Conservation (phyloP, 2,113 vertebrate species). For the Calidris pugnax region DNA sequence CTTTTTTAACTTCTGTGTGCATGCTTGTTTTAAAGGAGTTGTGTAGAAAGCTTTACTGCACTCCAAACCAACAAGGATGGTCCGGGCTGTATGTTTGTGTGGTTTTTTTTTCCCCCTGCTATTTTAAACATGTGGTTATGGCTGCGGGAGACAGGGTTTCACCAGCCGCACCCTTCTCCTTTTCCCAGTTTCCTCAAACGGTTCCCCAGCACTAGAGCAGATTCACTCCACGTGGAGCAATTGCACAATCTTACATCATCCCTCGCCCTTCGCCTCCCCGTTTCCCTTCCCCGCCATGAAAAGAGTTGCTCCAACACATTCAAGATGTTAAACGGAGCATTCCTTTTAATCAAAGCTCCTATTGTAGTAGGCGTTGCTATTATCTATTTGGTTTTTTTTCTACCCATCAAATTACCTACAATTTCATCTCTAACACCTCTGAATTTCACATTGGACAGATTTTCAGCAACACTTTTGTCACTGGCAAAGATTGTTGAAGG, state of each 20-base stretch:
- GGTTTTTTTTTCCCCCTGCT: constrained; percentile 38
- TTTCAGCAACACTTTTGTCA: neutral
- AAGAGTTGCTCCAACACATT: neutral
- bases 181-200: constrained; percentile 56
- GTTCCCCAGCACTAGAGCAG: neutral
- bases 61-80: constrained; percentile 1
- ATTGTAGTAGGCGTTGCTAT: neutral
- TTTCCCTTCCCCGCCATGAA: neutral
- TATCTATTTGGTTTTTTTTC: neutral
- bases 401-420: neutral
- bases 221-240: neutral
- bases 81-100: constrained; percentile 23
- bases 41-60: neutral
- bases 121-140: constrained; percentile 60
- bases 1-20: neutral
- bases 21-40: neutral
- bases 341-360: neutral
- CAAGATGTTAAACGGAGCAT: neutral
- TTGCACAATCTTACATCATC: constrained; percentile 47
- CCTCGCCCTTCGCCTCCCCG: neutral
- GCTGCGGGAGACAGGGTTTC: constrained; percentile 9
- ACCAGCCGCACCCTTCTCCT: constrained; percentile 53
- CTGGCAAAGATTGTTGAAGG: neutral
- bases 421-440: neutral
- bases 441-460: neutral